Percentiles rank a stretch among this genome's conserved stretches.
These are phyloP conservation scores for Astyanax mexicanus DNA, from an alignment of 2,797 vertebrate genomes.

Conservation along the genomic window DNA sequence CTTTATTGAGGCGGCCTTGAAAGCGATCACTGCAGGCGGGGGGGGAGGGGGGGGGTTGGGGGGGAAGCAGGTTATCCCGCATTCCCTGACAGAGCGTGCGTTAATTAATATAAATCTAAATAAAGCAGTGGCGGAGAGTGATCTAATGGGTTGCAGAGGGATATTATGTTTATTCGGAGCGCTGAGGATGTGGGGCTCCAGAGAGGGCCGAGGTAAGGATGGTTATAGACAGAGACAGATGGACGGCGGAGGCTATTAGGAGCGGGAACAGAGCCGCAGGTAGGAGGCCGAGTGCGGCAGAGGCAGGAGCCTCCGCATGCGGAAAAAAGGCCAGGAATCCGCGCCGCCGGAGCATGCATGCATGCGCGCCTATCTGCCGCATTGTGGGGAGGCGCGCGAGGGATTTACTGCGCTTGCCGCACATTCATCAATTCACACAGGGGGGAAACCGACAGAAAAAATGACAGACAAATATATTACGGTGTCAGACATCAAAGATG, in stretches of 20 bases:
- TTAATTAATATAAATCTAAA: conserved; percentile 68
- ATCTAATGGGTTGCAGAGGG: conserved; percentile 67
- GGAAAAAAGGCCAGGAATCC: conserved; percentile 27
- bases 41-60: too few species aligned
- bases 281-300: conserved; percentile 38
- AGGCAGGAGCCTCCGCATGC: conserved; percentile 32
- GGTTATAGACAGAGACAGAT: conserved; percentile 67
- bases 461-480: conserved; percentile 73
- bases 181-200: conserved; percentile 53
- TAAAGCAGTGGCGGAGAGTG: conserved; percentile 51
- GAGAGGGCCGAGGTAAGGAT: conserved; percentile 62
- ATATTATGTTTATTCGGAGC: conserved; percentile 59
- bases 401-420: conserved; percentile 56
- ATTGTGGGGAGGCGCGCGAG: conserved; percentile 40
- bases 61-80: conserved; percentile 52
- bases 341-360: neutral
- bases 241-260: conserved; percentile 38
- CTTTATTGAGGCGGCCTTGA: conserved; percentile 26
- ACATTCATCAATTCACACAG: conserved; percentile 70
- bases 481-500: conserved; percentile 59
- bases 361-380: neutral
- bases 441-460: conserved; percentile 34
- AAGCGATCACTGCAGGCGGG: conserved; percentile 25
- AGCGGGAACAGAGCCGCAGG: conserved; percentile 43
- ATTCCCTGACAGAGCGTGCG: conserved; percentile 42